A percentile compares a stretch with the other conserved stretches of the same genome.
Conservation (phyloP, 2,888 invertebrate species). For the Agrypnus murinus region DNA sequence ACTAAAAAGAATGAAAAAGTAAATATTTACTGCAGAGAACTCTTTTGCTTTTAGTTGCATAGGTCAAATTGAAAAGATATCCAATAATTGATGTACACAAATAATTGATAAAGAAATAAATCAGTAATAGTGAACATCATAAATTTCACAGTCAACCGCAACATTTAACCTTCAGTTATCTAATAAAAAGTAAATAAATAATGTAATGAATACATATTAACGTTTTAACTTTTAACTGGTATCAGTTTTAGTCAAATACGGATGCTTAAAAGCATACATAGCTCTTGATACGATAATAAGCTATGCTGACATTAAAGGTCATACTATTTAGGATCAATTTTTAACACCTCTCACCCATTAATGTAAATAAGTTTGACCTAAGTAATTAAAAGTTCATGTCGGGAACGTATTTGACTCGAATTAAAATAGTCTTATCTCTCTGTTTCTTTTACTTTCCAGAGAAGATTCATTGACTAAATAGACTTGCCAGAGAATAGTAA, state of each 20-base stretch:
- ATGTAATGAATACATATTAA: too few relatives aligned
- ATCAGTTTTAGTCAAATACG: background rate
- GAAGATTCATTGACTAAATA: conserved; percentile 5
- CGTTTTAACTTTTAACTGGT: too few relatives aligned
- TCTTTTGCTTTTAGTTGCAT: too few relatives aligned
- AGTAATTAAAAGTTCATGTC: conserved; percentile 51
- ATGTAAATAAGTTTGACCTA: conserved; percentile 49
- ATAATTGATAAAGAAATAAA: too few relatives aligned
- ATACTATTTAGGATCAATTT: conserved; percentile 50
- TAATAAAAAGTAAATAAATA: too few relatives aligned
- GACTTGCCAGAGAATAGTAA: conserved; percentile 6
- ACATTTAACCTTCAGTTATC: too few relatives aligned
- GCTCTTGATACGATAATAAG: conserved; percentile 6
- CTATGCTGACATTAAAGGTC: conserved; percentile 34
- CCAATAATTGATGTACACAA: too few relatives aligned
- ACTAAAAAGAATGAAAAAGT: too few relatives aligned
- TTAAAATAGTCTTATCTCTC: conserved; percentile 31
- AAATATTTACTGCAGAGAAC: too few relatives aligned
- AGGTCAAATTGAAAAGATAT: too few relatives aligned
- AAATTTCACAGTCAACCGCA: too few relatives aligned
- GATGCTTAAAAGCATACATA: conserved; percentile 5
- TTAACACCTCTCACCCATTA: conserved; percentile 47
- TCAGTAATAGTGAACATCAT: too few relatives aligned
- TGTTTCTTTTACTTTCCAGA: background rate
- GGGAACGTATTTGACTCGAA: conserved; percentile 28